Conservation (phyloP, 2,797 vertebrate species). For the Phoxinus dragarum region DNA sequence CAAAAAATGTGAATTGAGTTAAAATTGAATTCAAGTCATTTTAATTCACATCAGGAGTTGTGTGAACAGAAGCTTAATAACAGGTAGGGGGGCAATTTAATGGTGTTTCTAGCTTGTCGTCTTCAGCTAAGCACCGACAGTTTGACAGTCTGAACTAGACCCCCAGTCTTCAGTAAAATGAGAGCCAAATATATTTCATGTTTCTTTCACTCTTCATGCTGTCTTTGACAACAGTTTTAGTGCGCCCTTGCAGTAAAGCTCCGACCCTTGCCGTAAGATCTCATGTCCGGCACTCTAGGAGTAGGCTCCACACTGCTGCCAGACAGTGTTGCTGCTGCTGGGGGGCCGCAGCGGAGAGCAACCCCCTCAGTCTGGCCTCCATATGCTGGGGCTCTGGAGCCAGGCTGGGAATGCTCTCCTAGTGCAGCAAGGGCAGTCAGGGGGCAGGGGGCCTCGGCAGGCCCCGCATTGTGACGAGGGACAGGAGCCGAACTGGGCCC, state of each 20-base stretch:
- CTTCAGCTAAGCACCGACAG: slow-evolving; percentile 14
- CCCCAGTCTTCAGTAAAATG: slow-evolving; percentile 46
- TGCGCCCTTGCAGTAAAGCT: slow-evolving; percentile 52
- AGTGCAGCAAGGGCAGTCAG: slow-evolving; percentile 75
- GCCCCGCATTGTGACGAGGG: slow-evolving; percentile 75
- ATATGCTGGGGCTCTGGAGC: slow-evolving; percentile 77
- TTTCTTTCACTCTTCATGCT: slow-evolving; percentile 48
- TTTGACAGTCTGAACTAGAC: slow-evolving; percentile 40
- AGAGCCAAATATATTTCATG: slow-evolving; percentile 30
- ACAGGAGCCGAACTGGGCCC: slow-evolving; percentile 78
- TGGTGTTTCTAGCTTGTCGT: slow-evolving; percentile 6
- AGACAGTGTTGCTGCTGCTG: slow-evolving; percentile 73
- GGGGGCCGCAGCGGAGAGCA: slow-evolving; percentile 68
- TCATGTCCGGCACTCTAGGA: slow-evolving; percentile 61
- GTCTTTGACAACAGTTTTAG: slow-evolving; percentile 58
- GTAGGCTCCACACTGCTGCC: slow-evolving; percentile 59
- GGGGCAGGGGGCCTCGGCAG: slow-evolving; percentile 66
- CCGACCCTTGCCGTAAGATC: slow-evolving; percentile 61
- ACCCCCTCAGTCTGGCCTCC: slow-evolving; percentile 73
- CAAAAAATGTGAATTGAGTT: too few species aligned
- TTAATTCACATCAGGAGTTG: slow-evolving; percentile 37
- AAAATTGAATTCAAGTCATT: background rate
- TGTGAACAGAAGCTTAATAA: slow-evolving; percentile 24
- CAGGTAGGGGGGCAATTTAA: slow-evolving; percentile 39
- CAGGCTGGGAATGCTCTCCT: slow-evolving; percentile 72